Evolutionary conservation across 2,797 vertebrate genomes (phyloP).

Genomic region (Rallus crepitans): DNA sequence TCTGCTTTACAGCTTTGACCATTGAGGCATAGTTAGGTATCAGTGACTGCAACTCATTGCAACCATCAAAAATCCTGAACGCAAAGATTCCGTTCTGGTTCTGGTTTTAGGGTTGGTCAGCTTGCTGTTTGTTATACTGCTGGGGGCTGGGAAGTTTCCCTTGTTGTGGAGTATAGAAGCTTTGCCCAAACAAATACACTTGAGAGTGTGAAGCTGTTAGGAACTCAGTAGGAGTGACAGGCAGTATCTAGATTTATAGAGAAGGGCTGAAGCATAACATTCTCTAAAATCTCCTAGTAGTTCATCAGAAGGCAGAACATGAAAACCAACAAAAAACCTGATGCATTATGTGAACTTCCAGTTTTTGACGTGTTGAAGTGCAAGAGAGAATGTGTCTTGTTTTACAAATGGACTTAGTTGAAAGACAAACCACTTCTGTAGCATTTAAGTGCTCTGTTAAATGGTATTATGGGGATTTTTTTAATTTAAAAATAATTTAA

Average conservation of each 20-base stretch:
- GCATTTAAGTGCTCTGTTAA: background rate
- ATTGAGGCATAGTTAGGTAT: background rate
- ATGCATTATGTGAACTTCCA: background rate
- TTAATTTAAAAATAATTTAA: conserved; percentile 3
- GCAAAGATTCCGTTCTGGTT: background rate
- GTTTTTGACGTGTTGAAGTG: background rate
- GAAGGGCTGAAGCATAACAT: background rate
- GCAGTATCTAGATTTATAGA: background rate
- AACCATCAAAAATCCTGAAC: background rate
- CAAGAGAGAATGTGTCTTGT: background rate
- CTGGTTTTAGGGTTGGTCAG: background rate
- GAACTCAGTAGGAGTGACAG: background rate
- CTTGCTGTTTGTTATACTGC: background rate
- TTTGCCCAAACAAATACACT: background rate
- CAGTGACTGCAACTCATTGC: background rate
- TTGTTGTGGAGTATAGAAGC: background rate
- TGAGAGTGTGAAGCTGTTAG: background rate
- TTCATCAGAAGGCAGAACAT: background rate
- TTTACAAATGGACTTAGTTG: background rate
- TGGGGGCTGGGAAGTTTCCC: background rate
- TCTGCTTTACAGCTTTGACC: background rate
- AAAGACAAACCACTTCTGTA: background rate
- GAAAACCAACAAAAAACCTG: background rate
- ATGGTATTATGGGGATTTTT: background rate
- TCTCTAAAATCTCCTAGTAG: background rate